phyloP scores from a whole-genome alignment of 2,113 vertebrate genomes.

The Sterrhoptilus dennistouni region DNA sequence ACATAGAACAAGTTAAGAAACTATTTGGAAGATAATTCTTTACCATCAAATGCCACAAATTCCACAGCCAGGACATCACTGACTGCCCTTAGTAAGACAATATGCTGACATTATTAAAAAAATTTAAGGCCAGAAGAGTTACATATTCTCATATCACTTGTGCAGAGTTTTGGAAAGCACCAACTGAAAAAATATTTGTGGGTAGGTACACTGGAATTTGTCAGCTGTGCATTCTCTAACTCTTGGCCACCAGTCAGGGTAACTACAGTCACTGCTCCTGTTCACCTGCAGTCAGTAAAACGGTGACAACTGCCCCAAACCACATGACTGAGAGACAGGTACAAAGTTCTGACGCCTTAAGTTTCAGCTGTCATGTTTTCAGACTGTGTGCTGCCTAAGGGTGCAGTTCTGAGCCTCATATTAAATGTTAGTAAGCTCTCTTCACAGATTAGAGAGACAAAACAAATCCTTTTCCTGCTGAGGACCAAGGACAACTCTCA shows the following conservation, averaged over 20 bases:
- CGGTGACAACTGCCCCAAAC: conserved; percentile 35
- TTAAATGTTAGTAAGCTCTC: too few species aligned
- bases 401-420: too few species aligned
- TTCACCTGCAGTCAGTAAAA: conserved; percentile 42
- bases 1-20: conserved; percentile 1
- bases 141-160: neutral
- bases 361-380: too few species aligned
- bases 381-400: too few species aligned
- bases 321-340: neutral
- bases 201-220: neutral
- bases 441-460: too few species aligned
- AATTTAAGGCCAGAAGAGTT: neutral
- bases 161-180: neutral
- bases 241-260: conserved; percentile 5
- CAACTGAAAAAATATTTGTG: neutral
- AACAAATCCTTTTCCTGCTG: too few species aligned
- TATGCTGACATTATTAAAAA: neutral
- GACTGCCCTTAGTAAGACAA: neutral
- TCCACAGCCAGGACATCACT: conserved; percentile 25
- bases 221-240: conserved; percentile 6
- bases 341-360: neutral
- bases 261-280: neutral
- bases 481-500: too few species aligned
- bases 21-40: conserved; percentile 15
- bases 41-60: conserved; percentile 15